Evolutionary conservation across 1,140 invertebrate genomes (phyloP).

Genomic region (Panulirus ornatus): DNA sequence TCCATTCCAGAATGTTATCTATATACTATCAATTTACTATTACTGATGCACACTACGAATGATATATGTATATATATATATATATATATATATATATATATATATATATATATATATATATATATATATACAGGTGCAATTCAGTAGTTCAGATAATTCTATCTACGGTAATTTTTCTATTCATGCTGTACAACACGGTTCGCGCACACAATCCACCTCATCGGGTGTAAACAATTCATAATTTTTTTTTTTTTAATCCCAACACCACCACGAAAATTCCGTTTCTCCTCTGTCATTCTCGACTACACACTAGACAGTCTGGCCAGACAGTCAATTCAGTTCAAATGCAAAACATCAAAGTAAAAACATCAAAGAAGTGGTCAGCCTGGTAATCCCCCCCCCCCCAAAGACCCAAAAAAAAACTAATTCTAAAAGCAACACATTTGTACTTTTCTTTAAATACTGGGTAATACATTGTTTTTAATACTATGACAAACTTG

Average conservation of each 20-base stretch:
- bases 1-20: not conserved
- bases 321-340: not conserved
- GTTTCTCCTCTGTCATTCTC: too few species aligned
- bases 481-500: not conserved
- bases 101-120: constrained; percentile 36
- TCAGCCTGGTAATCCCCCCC: not conserved
- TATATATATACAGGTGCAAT: not conserved
- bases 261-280: too few species aligned
- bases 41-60: not conserved
- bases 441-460: too few species aligned
- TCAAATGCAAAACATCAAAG: not conserved
- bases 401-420: not conserved
- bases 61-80: constrained; percentile 2
- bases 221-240: too few species aligned
- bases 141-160: not conserved
- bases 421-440: too few species aligned
- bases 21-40: not conserved
- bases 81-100: constrained; percentile 29
- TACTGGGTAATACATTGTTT: not conserved
- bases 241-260: too few species aligned
- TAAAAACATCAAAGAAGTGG: not conserved
- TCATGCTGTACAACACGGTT: not conserved
- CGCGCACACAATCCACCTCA: not conserved
- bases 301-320: too few species aligned
- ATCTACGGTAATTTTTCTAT: not conserved